Evolutionary conservation across 2,888 invertebrate genomes (phyloP).

Genomic region (Amiota mariae): DNA sequence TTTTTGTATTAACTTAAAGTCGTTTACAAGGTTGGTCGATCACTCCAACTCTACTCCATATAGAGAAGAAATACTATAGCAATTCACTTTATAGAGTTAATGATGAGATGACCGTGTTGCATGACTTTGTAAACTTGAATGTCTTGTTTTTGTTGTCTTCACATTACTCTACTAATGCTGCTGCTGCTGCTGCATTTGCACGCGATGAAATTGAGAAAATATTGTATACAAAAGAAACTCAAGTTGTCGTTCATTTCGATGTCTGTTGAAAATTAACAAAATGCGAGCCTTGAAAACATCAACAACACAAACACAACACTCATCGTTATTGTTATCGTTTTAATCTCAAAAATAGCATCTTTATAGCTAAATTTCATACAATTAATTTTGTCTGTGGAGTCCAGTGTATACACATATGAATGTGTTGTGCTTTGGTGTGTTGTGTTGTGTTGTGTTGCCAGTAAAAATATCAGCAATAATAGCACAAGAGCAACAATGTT

Average conservation of each 20-base stretch:
- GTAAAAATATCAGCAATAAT: too few relatives aligned
- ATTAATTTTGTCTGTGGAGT: neutral
- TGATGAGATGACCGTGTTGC: neutral
- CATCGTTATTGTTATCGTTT: neutral
- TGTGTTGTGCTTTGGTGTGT: too few relatives aligned
- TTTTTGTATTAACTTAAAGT: neutral
- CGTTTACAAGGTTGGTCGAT: neutral
- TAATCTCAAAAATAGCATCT: constrained; percentile 17
- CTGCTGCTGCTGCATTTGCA: neutral
- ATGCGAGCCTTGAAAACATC: constrained; percentile 3
- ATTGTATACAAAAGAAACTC: constrained; percentile 4
- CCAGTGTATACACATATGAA: too few relatives aligned
- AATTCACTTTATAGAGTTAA: too few relatives aligned
- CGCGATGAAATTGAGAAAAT: constrained; percentile 8
- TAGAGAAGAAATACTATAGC: too few relatives aligned
- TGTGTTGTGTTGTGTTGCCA: too few relatives aligned
- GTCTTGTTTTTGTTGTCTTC: constrained; percentile 21
- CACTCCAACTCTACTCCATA: too few relatives aligned
- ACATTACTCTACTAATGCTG: too few relatives aligned
- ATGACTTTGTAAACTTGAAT: constrained; percentile 24
- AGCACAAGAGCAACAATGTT: too few relatives aligned
- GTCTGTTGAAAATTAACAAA: neutral
- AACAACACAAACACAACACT: neutral
- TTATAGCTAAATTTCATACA: constrained; percentile 10
- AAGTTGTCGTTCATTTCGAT: neutral